Percentiles rank a stretch among this genome's conserved stretches.
Conservation (phyloP, 2,113 vertebrate species). For the Tetrao urogallus region DNA sequence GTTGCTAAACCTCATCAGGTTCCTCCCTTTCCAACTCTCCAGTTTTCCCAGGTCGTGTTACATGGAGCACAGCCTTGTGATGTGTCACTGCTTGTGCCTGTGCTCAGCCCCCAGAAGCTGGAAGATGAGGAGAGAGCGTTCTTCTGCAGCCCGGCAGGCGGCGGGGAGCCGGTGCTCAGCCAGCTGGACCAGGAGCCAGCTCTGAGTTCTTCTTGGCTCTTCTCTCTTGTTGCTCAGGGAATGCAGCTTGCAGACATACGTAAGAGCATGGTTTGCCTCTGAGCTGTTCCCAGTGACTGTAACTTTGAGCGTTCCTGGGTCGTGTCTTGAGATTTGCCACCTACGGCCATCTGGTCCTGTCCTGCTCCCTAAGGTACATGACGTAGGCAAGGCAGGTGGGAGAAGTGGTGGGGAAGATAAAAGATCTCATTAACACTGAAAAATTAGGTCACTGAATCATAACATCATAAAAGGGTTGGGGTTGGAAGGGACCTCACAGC, state of each 20-base stretch:
- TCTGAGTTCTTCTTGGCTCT: background rate
- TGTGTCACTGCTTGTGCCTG: background rate
- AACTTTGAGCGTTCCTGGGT: background rate
- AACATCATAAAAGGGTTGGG: no score
- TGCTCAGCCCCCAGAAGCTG: background rate
- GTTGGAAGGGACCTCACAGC: no score
- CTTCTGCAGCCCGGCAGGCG: background rate
- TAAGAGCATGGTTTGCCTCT: background rate
- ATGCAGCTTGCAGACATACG: rapidly evolving
- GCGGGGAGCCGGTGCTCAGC: rapidly evolving
- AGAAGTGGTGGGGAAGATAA: background rate
- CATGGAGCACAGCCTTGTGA: no score
- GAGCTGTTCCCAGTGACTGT: background rate
- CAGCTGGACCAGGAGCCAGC: background rate
- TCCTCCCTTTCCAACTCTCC: no score
- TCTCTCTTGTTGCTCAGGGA: background rate
- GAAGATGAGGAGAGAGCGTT: background rate
- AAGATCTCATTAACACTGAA: background rate
- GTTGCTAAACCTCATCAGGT: no score
- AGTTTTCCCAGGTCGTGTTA: no score
- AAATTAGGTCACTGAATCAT: background rate
- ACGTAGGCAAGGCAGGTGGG: background rate
- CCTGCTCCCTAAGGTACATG: background rate
- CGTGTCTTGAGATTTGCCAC: background rate
- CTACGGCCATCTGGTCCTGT: background rate